Base-by-base conservation (phyloP, 2,113 vertebrate species). In the Xenus cinereus region DNA sequence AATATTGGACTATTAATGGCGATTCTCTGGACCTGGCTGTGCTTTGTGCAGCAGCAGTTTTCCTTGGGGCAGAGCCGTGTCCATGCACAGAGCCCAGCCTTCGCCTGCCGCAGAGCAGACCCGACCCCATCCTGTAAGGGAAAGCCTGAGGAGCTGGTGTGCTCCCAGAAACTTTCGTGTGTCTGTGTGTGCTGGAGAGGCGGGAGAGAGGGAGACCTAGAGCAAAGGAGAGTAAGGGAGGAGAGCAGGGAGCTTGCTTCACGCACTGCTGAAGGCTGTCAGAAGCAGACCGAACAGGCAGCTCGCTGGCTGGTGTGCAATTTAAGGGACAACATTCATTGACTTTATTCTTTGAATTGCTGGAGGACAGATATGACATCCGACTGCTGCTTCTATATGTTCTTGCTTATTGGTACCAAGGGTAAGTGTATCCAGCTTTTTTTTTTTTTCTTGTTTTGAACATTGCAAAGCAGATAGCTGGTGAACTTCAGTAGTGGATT, bases 351-450 rank as follows among this genome's bases (percentile, higher is more conserved):
- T 80, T 6, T 97, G 67, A 89, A 92, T 59, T 77, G 46, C 93
- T 95, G 84, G 84, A 79, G 84, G 75, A 95, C 63, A 96, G 92
- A 95, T 67, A 98, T 98, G 98, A 84, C 88, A 97, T 87, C 96
- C 19, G 73, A 60, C 91, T 95, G 67, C 92, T 93, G 97, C 77
- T 92, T 98, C 97, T 96, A 51, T 90, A 33, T 96, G 76, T 27
- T 98, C 84, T 95, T 98, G 62, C 91, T 98, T 56, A 63, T 98
- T 95, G 97, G 96, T 88, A 93, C 94, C 85, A 97, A 96, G 50
- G 95, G 98, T 98, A 97, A 98, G 98, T 98, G 94, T 84, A 32
- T 48, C 91, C 85, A 92, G 17, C 33, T 83, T 95, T 75, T 96
- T 84, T 83, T 95, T 75, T 96, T 84, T 82, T 77, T 41, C 57